Base-by-base conservation (phyloP, 2,888 invertebrate species). In the Melipona beecheii region DNA sequence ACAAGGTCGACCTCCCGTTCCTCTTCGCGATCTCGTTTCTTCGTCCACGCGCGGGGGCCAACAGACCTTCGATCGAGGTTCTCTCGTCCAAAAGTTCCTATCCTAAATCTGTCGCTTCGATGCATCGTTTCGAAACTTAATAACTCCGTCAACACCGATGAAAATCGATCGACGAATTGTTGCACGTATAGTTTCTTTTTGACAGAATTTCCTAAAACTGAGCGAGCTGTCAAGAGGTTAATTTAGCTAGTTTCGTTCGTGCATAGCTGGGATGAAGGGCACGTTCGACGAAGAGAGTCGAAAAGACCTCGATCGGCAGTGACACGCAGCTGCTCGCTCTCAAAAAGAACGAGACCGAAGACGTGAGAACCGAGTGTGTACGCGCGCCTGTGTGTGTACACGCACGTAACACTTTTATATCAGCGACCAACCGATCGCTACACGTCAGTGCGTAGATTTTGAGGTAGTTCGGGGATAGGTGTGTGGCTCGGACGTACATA, bases 311-410 rank as follows among this genome's bases (percentile, higher is more conserved):
- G 78, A 78, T 78, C 65, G 62, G 64, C 60, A 73, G 70, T 64
- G 81, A 87, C 87, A 72, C 87, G 78, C 72, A 78, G 60, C 49
- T 72, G 56, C 54, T 24, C 31, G 17, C 58, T n/a, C 21, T n/a
- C 24, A 69, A 79, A 85, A 81, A 54, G 36, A 54, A 78, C 65
- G 43, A 69, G 49, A 86, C 31, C 62, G 1, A 24, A 24, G 66
- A n/a, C 11, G 19, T 21, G 19, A 36, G 31, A 52, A 19, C 11
- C 15, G 24, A 43, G 75, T n/a, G 65, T 2, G 43, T 56, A 21
- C 11, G 11, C 21, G 54, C 21, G 50, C 17, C n/a, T n/a, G 50
- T 4, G 15, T 13, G n/a, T 36, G 69, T 65, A 49, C 36, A 36
- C 4, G n/a, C 9, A 36, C 1, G n/a, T 36, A 62, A 36, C 36